phyloP scores from a whole-genome alignment of 2,888 invertebrate genomes.

The Ichneumon xanthorius region DNA sequence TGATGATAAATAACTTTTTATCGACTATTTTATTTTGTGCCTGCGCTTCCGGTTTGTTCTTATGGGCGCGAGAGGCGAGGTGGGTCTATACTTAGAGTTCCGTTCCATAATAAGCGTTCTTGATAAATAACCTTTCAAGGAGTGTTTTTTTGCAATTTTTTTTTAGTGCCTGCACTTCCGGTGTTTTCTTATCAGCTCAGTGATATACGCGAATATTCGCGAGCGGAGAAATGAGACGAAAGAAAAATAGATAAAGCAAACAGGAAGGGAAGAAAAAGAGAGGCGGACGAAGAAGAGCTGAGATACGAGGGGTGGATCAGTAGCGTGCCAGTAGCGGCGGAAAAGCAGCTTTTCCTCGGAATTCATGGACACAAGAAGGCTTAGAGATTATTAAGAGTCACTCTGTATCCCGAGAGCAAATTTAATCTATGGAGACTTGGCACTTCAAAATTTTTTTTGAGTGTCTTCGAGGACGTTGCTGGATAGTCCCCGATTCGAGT shows the following conservation, averaged over 20 bases:
- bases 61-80: not conserved
- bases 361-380: constrained; percentile 52
- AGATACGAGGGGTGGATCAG: constrained; percentile 31
- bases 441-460: constrained; percentile 18
- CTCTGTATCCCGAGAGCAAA: constrained; percentile 42
- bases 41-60: not conserved
- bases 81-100: not conserved
- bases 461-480: constrained; percentile 1
- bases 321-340: constrained; percentile 15
- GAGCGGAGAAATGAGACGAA: not conserved
- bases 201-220: constrained; percentile 10
- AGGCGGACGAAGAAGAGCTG: not conserved
- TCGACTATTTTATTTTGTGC: not conserved
- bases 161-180: too few relatives aligned
- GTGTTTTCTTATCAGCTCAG: not conserved
- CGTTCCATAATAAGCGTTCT: not conserved
- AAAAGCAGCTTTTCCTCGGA: constrained; percentile 52
- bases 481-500: not conserved
- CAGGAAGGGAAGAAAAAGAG: not conserved
- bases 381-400: constrained; percentile 52
- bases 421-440: constrained; percentile 45
- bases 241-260: constrained; percentile 22
- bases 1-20: constrained; percentile 28
- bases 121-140: not conserved
- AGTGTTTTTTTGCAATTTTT: not conserved